Percentiles rank a stretch among this genome's conserved stretches.
These are phyloP conservation scores for Portevinia maculata DNA, from an alignment of 2,888 invertebrate species.

Conservation along the genomic window DNA sequence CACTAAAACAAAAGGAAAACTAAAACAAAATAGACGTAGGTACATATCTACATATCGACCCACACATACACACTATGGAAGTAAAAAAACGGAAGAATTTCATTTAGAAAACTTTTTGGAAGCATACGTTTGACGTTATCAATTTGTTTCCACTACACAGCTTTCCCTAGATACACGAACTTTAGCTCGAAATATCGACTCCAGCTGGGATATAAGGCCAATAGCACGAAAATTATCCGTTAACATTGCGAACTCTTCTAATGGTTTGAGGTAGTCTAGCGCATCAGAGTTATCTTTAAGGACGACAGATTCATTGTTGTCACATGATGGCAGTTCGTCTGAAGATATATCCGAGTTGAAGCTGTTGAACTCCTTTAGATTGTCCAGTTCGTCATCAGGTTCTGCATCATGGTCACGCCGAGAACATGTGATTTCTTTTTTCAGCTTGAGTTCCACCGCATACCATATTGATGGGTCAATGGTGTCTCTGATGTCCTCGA, in stretches of 20 bases:
- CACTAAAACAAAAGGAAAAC: conserved; percentile 51
- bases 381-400: conserved; percentile 26
- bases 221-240: conserved; percentile 81
- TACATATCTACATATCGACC: conserved; percentile 40
- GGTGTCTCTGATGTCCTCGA: conserved; percentile 51
- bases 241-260: conserved; percentile 80
- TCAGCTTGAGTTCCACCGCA: conserved; percentile 38
- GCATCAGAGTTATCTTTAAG: conserved; percentile 76
- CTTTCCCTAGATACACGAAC: conserved; percentile 23
- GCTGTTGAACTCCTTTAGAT: conserved; percentile 8
- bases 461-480: conserved; percentile 34
- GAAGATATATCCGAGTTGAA: conserved; percentile 36
- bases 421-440: conserved; percentile 9
- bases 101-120: conserved; percentile 57
- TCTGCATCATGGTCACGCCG: conserved; percentile 2
- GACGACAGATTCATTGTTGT: conserved; percentile 33
- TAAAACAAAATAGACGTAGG: neutral
- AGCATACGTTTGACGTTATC: conserved; percentile 65
- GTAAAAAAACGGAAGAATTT: conserved; percentile 67
- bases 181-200: conserved; percentile 78
- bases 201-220: conserved; percentile 80
- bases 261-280: conserved; percentile 78
- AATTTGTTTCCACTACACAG: neutral
- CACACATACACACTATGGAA: conserved; percentile 69
- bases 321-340: conserved; percentile 48